Conservation (phyloP, 1,140 invertebrate genomes). For the Orius insidiosus region DNA sequence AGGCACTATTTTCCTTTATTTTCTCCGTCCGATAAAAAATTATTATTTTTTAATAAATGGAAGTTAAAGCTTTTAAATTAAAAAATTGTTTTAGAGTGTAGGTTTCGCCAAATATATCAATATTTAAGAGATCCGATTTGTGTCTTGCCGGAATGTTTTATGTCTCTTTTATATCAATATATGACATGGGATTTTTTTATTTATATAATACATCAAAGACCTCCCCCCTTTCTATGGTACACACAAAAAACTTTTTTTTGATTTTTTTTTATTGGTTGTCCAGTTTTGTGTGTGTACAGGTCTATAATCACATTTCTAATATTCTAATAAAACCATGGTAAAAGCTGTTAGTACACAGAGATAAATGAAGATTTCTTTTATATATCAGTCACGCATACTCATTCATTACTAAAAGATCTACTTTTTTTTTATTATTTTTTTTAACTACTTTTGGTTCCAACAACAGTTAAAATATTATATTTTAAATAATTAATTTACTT, state of each 20-base stretch:
- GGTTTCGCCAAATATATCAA: too few species aligned
- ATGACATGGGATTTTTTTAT: too few species aligned
- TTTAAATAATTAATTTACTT: slow-evolving; percentile 18
- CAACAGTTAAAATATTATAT: slow-evolving; percentile 21
- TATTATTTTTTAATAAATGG: too few species aligned
- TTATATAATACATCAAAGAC: too few species aligned
- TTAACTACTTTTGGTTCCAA: slow-evolving; percentile 19
- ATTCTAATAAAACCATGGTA: slow-evolving; percentile 16
- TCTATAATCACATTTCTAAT: slow-evolving; percentile 11
- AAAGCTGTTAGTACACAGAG: slow-evolving; percentile 17
- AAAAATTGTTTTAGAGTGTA: too few species aligned
- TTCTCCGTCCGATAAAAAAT: slow-evolving; percentile 1
- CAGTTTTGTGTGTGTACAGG: slow-evolving; percentile 12
- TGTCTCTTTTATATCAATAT: too few species aligned
- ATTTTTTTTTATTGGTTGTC: slow-evolving; percentile 1
- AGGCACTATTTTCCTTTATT: slow-evolving; percentile 13
- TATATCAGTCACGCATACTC: slow-evolving; percentile 16
- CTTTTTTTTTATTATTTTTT: slow-evolving; percentile 13
- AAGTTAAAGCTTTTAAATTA: too few species aligned
- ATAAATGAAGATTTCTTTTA: slow-evolving; percentile 15
- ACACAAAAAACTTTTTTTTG: slow-evolving; percentile 8
- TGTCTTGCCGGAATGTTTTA: too few species aligned
- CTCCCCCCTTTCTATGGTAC: too few species aligned
- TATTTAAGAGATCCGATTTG: too few species aligned
- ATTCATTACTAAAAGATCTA: slow-evolving; percentile 1